Percentiles rank a stretch among this genome's conserved stretches.
These are phyloP conservation scores for Yponomeuta plumbellus DNA, from an alignment of 2,888 invertebrate genomes.

Conservation along the genomic window DNA sequence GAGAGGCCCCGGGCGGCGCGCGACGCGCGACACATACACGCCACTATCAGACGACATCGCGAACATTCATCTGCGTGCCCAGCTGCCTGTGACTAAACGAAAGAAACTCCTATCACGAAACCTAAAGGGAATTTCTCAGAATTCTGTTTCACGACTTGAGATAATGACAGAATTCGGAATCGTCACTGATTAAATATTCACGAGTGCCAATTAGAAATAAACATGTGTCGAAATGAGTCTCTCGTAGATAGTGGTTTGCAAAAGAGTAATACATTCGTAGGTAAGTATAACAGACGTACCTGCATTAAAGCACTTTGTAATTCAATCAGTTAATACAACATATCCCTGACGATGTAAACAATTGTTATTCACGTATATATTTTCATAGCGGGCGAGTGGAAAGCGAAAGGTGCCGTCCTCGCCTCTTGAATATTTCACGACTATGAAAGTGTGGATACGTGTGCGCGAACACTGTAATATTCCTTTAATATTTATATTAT, in stretches of 20 bases:
- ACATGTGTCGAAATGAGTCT: not conserved
- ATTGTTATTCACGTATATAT: slow-evolving; percentile 27
- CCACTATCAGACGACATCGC: slow-evolving; percentile 18
- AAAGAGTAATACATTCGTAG: not conserved
- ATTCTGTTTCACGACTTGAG: not conserved
- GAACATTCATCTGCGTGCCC: not conserved
- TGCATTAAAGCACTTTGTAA: not conserved
- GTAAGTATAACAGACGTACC: not conserved
- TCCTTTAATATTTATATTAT: slow-evolving; percentile 65
- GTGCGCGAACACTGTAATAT: slow-evolving; percentile 60
- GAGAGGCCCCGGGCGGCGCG: slow-evolving; percentile 7
- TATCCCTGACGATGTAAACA: slow-evolving; percentile 40
- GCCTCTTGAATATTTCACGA: slow-evolving; percentile 61
- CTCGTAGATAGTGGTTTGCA: not conserved
- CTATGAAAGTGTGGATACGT: slow-evolving; percentile 54
- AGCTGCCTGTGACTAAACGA: slow-evolving; percentile 4
- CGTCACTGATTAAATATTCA: not conserved
- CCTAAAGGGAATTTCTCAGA: not conserved
- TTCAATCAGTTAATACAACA: slow-evolving; percentile 15
- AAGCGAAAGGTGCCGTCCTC: slow-evolving; percentile 24
- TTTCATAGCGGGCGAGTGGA: slow-evolving; percentile 21
- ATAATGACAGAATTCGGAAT: not conserved
- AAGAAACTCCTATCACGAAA: not conserved
- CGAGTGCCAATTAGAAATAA: not conserved
- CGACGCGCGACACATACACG: slow-evolving; percentile 21